These are phyloP conservation scores for Botrylloides violaceus DNA, from an alignment of 23 tunicate species.

Conservation along the genomic window DNA sequence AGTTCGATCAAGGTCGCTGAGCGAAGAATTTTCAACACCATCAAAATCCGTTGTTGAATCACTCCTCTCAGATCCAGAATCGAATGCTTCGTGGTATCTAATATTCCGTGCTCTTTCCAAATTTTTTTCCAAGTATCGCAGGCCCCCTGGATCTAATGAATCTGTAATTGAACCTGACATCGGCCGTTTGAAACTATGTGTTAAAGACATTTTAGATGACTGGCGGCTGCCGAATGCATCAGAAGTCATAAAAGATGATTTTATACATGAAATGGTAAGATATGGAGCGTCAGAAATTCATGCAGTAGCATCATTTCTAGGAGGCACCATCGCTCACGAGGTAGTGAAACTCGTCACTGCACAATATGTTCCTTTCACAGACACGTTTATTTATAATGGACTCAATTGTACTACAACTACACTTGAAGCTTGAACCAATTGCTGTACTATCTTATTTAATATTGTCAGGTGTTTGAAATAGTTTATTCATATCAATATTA, in stretches of 20 bases:
- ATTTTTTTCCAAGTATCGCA: constrained; percentile 31
- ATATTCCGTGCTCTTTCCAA: constrained; percentile 49
- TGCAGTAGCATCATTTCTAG: constrained; percentile 88
- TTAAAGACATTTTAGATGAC: constrained; percentile 33
- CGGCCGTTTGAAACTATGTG: constrained; percentile 48
- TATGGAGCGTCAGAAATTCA: constrained; percentile 85
- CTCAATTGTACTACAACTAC: constrained; percentile 52
- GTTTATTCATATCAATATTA: too few species aligned
- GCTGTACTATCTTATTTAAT: too few species aligned
- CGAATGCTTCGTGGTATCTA: constrained; percentile 79
- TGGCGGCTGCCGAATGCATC: constrained; percentile 76
- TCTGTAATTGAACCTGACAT: constrained; percentile 47
- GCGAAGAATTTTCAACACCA: constrained; percentile 42
- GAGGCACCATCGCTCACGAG: constrained; percentile 95
- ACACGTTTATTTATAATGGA: constrained; percentile 74
- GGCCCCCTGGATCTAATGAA: constrained; percentile 45
- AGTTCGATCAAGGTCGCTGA: constrained; percentile 50
- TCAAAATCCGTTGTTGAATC: constrained; percentile 37
- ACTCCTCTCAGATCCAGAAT: constrained; percentile 38
- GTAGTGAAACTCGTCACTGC: constrained; percentile 76
- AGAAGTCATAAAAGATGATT: constrained; percentile 67
- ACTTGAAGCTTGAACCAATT: constrained; percentile 33
- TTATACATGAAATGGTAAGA: constrained; percentile 67
- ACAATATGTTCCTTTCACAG: constrained; percentile 73
- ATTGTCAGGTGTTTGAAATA: too few species aligned